Evolutionary conservation across 1,140 invertebrate genomes (phyloP).

Genomic region (Magallana angulata): DNA sequence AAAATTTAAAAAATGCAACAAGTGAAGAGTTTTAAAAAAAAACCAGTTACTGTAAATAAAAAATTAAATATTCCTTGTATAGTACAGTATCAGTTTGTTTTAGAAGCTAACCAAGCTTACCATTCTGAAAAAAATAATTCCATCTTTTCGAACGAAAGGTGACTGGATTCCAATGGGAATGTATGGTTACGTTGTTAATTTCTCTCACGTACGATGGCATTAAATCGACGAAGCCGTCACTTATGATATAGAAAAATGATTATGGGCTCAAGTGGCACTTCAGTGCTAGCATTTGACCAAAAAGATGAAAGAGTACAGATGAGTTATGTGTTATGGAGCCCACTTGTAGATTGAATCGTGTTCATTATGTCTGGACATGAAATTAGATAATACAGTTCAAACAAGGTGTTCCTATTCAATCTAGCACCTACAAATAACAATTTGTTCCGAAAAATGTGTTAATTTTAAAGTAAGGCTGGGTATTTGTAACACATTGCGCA

Average conservation of each 20-base stretch:
- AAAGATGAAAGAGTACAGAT: conserved; percentile 34
- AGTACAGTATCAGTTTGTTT: too few species aligned
- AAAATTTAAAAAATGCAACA: too few species aligned
- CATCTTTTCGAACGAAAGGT: neutral
- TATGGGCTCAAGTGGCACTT: conserved; percentile 15
- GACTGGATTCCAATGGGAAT: neutral
- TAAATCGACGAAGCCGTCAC: conserved; percentile 22
- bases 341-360: conserved; percentile 22
- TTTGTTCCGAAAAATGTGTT: too few species aligned
- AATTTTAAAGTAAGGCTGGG: too few species aligned
- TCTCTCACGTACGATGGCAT: conserved; percentile 19
- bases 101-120: too few species aligned
- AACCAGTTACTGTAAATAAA: too few species aligned
- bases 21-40: too few species aligned
- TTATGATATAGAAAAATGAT: conserved; percentile 11
- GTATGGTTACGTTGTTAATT: neutral
- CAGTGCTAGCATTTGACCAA: conserved; percentile 22
- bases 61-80: too few species aligned
- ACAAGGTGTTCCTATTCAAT: neutral
- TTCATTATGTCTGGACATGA: neutral
- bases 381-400: neutral
- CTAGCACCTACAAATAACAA: too few species aligned
- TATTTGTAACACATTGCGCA: too few species aligned
- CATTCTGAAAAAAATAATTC: too few species aligned
- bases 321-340: conserved; percentile 5